Base-by-base conservation (phyloP, 2,797 vertebrate genomes). In the Sebastes oblongus region DNA sequence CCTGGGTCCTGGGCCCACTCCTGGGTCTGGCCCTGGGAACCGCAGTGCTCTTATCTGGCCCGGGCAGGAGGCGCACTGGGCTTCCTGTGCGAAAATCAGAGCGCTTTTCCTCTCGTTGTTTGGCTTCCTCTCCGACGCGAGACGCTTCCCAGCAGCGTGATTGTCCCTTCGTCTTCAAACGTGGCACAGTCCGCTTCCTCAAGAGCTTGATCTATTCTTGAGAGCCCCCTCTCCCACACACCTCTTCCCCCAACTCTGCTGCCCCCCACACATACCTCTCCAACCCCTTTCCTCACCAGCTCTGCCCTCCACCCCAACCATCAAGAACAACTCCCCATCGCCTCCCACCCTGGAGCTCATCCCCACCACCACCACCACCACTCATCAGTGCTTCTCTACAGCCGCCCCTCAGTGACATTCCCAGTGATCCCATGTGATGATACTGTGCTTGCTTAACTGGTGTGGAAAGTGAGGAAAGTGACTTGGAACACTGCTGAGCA, bases 161-260 rank as follows among this genome's bases (percentile, higher is more conserved):
- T 98, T 99, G 98, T 99, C 98, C 98, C 96, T 98, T 97, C 96
- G 98, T 99, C 98, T 99, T 99, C 98, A 99, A 99, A 99, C 98
- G 97, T 98, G 98, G 98, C 97, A 98, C 96, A 97, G 97, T 97
- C 95, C 94, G 94, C 97, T 99, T 99, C 98, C 98, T 98, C 96
- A 97, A 97, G 96, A 96, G 97, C 97, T 97, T 97, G 97, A 98
- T 98, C 97, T 98, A 97, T 98, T 99, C 98, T 98, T 96, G 97
- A 98, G 97, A 95, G 92, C 81, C 85, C 88, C 79, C 65, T 72
- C 34, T 8, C 93, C 90, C 82, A 68, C 80, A 70, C 84, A 71
- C 77, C 81, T 78, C 75, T 60, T 61, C 78, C 87, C 80, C 80
- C 68, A 73, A 66, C 76, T 83, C 78, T 32, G 52, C 87, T 85